These are phyloP conservation scores for Gallinago solitaria DNA, from an alignment of 2,797 vertebrate genomes.

Conservation along the genomic window DNA sequence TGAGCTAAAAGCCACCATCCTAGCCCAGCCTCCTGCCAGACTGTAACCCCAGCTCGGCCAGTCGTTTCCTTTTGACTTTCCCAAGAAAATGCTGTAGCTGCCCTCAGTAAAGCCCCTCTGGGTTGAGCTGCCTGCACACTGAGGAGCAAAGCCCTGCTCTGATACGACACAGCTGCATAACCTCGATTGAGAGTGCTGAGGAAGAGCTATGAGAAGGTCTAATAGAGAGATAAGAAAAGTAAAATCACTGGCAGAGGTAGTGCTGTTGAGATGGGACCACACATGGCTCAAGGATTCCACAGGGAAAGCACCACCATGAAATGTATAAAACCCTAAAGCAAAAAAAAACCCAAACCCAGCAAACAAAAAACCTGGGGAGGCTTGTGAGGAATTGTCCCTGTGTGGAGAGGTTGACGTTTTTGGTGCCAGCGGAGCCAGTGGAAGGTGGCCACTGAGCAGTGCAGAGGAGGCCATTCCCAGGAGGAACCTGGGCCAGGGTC, in stretches of 20 bases:
- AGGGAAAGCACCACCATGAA: not conserved
- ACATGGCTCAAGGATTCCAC: not conserved
- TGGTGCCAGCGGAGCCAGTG: fast-evolving
- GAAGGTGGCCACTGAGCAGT: not conserved
- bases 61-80: not conserved
- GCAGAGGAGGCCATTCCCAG: not conserved
- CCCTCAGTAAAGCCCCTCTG: not conserved
- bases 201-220: not conserved
- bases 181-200: not conserved
- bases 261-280: not conserved
- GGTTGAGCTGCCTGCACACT: not conserved
- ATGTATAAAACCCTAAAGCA: not conserved
- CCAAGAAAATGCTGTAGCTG: not conserved
- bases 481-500: not conserved
- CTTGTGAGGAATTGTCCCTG: not conserved
- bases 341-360: not conserved
- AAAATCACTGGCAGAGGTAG: not conserved
- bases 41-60: not conserved
- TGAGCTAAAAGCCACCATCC: not conserved
- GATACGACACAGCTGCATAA: not conserved
- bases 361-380: not conserved
- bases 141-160: not conserved
- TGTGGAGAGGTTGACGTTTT: not conserved
- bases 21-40: not conserved
- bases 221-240: not conserved